Evolutionary conservation across 2,888 invertebrate genomes (phyloP), one percentile per base, ranked within the genome.

Genomic region (Andrena bucephala): DNA sequence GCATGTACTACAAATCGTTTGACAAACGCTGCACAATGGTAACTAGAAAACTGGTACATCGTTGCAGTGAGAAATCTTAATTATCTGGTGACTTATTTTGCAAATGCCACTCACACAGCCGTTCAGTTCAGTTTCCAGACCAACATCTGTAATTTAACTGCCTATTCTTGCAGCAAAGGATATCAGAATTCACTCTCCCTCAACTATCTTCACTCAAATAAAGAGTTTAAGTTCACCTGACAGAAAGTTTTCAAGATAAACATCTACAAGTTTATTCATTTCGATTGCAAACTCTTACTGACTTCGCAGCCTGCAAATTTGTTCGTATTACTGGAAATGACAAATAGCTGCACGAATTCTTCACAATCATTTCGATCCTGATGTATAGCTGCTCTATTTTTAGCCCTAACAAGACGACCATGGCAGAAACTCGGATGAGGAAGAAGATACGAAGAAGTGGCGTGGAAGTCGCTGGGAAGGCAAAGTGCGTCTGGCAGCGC

Each of bases 301-400:
- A 54, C 7, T 10, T 20, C 20, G 7, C 8, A 20, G 6, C 54
- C 20, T 8, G 2, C n/a, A 8, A 24, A 54, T 54, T 54, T 54
- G 24, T 54, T 20, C 20, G 20, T 20, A 52, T 52, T 20, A 2
- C 20, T 20, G 8, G 8, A 52, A 20, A 52, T 20, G 52, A 6
- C 20, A 52, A 52, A 52, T 52, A 2, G 20, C 8, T 8, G 8
- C 52, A 8, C 6, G 52, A 52, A 20, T 20, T 52, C 52, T 8
- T 20, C 20, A 8, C 6, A 52, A 20, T 52, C 24, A 33, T 24
- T 54, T 63, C 68, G 29, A 79, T 65, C 57, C 69, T 52, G 69
- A 65, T 50, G 42, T 65, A 27, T 8, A 10, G 31, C 10, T n/a
- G 24, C 60, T 77, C 77, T 85, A 83, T 85, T 86, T 81, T 85